phyloP scores from a whole-genome alignment of 30 jellyfish, hydroid and myxozoan species.

The Aurelia coerulea region DNA sequence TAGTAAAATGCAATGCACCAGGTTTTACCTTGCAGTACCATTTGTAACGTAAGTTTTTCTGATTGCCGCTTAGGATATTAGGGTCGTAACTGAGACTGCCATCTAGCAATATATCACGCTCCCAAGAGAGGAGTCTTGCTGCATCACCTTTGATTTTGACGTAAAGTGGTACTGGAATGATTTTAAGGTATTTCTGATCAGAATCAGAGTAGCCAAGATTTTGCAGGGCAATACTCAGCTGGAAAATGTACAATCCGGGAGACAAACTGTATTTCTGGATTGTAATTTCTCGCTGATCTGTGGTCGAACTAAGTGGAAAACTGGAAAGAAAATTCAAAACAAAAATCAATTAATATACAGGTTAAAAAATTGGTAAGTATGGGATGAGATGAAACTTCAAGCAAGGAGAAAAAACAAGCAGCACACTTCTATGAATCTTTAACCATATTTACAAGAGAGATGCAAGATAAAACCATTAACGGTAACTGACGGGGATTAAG shows the following conservation, averaged over 20 bases:
- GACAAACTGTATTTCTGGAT: constrained; percentile 12
- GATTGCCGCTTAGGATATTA: constrained; percentile 5
- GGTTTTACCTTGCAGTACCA: constrained; percentile 31
- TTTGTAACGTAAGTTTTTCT: constrained; percentile 9
- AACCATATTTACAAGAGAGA: too few species aligned
- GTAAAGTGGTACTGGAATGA: constrained; percentile 28
- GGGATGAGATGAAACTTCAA: too few species aligned
- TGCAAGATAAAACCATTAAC: too few species aligned
- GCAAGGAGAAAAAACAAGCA: too few species aligned
- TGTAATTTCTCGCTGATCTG: constrained; percentile 41
- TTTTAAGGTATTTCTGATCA: constrained; percentile 40
- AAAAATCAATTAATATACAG: too few species aligned
- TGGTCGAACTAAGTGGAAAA: constrained; percentile 30
- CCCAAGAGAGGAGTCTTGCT: constrained; percentile 27
- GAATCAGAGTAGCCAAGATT: constrained; percentile 49
- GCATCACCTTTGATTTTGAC: constrained; percentile 50
- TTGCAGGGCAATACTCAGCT: constrained; percentile 24
- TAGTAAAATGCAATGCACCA: too few species aligned
- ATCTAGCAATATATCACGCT: not conserved
- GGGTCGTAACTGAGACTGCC: constrained; percentile 43
- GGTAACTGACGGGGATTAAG: too few species aligned
- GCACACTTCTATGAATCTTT: too few species aligned
- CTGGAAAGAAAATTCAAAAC: not conserved
- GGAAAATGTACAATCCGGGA: constrained; percentile 38
- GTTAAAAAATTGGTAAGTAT: too few species aligned